A percentile compares a stretch with the other conserved stretches of the same genome.
Conservation (phyloP, 2,113 vertebrate species). For the Microtus montanus region DNA sequence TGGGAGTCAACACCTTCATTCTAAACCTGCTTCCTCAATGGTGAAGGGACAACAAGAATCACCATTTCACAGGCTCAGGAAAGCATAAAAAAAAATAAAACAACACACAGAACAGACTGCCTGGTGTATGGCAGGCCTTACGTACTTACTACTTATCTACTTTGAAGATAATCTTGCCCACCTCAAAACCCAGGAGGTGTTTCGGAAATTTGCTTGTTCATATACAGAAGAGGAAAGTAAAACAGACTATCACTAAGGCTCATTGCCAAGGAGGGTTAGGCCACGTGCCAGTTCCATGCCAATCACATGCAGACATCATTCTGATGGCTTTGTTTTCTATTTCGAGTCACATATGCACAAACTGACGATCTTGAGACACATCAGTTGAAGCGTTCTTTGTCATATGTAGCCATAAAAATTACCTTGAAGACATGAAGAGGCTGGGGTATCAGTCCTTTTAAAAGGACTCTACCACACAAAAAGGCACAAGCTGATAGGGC, state of each 20-base stretch:
- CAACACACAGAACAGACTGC: background rate
- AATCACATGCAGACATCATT: background rate
- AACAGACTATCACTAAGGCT: background rate
- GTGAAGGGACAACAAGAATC: background rate
- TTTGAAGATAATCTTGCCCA: slow-evolving; percentile 10
- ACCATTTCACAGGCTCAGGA: background rate
- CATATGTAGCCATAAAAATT: slow-evolving; percentile 7
- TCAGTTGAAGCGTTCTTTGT: background rate
- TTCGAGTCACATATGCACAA: slow-evolving; percentile 16
- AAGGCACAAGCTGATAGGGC: background rate
- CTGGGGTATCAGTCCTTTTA: background rate
- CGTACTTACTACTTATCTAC: background rate
- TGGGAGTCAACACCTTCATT: background rate
- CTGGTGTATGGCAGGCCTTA: background rate
- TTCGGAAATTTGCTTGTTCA: slow-evolving; percentile 1
- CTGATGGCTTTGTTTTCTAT: background rate
- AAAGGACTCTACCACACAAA: background rate
- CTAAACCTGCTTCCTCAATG: background rate
- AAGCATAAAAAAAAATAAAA: background rate
- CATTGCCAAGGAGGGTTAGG: background rate
- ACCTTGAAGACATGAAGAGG: background rate
- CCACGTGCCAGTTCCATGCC: background rate
- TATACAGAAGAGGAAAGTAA: slow-evolving; percentile 1
- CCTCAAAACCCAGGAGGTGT: slow-evolving; percentile 9
- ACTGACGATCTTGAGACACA: background rate